Evolutionary conservation across 2,888 invertebrate genomes (phyloP).

Genomic region (Spisula subtruncata): DNA sequence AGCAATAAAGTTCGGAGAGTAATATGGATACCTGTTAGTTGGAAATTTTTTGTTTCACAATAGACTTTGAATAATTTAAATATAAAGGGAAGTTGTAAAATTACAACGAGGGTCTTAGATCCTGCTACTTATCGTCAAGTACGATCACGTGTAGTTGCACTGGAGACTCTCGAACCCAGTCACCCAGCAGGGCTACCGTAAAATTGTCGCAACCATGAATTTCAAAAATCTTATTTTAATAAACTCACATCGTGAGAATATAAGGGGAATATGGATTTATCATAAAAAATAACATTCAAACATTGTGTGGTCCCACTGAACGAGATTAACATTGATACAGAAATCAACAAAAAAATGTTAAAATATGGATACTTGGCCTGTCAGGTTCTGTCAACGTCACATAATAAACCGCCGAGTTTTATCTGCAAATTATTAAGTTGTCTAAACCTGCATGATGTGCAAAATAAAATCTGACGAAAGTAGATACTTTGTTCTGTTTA

Average conservation of each 20-base stretch:
- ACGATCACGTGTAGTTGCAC: not conserved
- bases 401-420: slow-evolving; percentile 28
- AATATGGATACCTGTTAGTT: no score
- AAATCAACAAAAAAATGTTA: slow-evolving; percentile 17
- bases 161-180: not conserved
- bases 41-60: no score
- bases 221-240: slow-evolving; percentile 7
- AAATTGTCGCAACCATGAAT: not conserved
- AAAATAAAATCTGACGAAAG: slow-evolving; percentile 39
- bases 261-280: slow-evolving; percentile 2
- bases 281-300: not conserved
- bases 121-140: no score
- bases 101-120: no score
- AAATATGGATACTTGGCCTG: slow-evolving; percentile 24
- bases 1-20: no score
- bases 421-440: slow-evolving; percentile 43
- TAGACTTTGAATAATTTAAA: no score
- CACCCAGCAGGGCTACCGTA: not conserved
- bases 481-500: slow-evolving; percentile 29
- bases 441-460: slow-evolving; percentile 38
- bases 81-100: no score
- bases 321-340: slow-evolving; percentile 13
- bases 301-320: slow-evolving; percentile 10
- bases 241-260: not conserved
- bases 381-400: slow-evolving; percentile 26